Conservation (phyloP, 2,888 invertebrate genomes). For the Lasiommata megera region DNA sequence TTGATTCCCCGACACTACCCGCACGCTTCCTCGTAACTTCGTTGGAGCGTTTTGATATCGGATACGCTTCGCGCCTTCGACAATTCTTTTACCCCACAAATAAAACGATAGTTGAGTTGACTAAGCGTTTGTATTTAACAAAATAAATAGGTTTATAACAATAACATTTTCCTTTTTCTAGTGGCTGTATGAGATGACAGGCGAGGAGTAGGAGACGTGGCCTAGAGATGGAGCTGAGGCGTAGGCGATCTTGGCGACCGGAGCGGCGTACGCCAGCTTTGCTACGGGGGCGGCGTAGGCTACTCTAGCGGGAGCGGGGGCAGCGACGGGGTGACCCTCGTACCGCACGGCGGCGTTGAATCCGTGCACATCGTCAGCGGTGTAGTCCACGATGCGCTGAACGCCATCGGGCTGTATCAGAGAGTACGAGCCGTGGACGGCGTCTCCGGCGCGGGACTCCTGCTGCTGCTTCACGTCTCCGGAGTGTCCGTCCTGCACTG, state of each 20-base stretch:
- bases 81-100: constrained; percentile 60
- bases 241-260: constrained; percentile 46
- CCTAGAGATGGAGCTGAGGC: constrained; percentile 41
- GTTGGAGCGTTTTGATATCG: constrained; percentile 79
- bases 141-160: constrained; percentile 33
- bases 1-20: constrained; percentile 79
- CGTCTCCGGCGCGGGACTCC: constrained; percentile 65
- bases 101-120: constrained; percentile 42
- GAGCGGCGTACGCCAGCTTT: constrained; percentile 45
- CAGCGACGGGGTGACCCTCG: constrained; percentile 56
- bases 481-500: constrained; percentile 66
- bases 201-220: constrained; percentile 36
- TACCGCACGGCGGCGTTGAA: constrained; percentile 74
- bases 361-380: constrained; percentile 63
- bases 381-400: constrained; percentile 70
- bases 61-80: constrained; percentile 73
- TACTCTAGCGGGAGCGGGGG: constrained; percentile 40
- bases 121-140: constrained; percentile 32
- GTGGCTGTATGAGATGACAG: constrained; percentile 64
- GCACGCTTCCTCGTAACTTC: constrained; percentile 77
- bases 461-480: constrained; percentile 74
- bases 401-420: constrained; percentile 74
- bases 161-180: constrained; percentile 43
- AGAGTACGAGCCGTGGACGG: constrained; percentile 71
- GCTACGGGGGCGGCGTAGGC: constrained; percentile 42